These are phyloP conservation scores for Phoebastria nigripes DNA, from an alignment of 2,797 vertebrate genomes.

Conservation along the genomic window DNA sequence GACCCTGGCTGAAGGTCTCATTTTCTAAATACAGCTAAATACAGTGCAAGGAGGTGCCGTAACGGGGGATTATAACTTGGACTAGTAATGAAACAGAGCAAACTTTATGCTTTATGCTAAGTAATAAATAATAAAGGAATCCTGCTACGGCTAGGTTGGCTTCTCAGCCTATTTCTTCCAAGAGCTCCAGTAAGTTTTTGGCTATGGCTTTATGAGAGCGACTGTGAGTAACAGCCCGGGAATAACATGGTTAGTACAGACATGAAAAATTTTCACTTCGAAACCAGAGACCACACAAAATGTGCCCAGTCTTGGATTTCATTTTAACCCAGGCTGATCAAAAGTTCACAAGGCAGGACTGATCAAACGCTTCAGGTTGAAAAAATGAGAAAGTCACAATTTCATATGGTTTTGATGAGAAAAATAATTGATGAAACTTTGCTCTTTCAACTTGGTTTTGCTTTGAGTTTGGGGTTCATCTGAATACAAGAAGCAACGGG, in stretches of 20 bases:
- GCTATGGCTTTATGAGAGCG: background rate
- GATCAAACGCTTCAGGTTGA: constrained; percentile 10
- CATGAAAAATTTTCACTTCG: background rate
- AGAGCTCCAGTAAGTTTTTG: background rate
- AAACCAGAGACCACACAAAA: background rate
- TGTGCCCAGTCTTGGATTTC: background rate
- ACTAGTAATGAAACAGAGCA: background rate
- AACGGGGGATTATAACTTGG: background rate
- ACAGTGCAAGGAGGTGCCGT: background rate
- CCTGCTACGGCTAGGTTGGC: background rate
- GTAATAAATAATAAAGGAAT: background rate
- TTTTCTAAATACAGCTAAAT: background rate
- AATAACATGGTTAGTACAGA: background rate
- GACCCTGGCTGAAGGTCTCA: background rate
- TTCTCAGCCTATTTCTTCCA: background rate
- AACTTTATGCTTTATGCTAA: background rate
- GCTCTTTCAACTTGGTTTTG: constrained; percentile 34
- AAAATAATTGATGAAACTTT: constrained; percentile 22
- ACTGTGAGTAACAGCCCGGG: background rate
- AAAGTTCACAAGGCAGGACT: background rate
- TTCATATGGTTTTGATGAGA: constrained; percentile 43
- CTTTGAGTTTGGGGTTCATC: background rate
- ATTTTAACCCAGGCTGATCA: background rate
- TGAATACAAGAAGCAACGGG: background rate
- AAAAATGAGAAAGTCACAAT: constrained; percentile 10